Evolutionary conservation across 2,113 vertebrate species (phyloP).

Genomic region (Dolichallabes microphthalmus): DNA sequence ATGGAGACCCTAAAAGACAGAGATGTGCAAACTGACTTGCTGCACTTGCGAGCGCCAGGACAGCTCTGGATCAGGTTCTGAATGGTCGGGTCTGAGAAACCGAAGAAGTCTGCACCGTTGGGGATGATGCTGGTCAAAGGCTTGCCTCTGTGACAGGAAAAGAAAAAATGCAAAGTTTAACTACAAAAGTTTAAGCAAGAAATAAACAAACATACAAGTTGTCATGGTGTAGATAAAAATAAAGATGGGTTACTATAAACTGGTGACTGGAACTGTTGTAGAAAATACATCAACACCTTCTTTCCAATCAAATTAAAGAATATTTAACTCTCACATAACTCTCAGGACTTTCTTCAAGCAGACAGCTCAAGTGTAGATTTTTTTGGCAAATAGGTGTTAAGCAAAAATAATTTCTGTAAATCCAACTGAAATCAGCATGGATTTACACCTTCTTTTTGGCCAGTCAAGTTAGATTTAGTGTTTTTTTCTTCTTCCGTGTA

Average conservation of each 20-base stretch:
- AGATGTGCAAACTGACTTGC: constrained; percentile 69
- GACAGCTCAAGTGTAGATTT: neutral
- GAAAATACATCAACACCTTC: neutral
- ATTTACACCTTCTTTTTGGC: no score
- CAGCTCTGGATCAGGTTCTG: constrained; percentile 90
- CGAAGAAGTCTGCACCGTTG: constrained; percentile 86
- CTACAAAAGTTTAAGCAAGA: neutral
- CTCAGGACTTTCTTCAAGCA: neutral
- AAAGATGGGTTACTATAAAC: no score
- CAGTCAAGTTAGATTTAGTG: no score
- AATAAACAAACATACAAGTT: neutral
- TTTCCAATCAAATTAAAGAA: neutral
- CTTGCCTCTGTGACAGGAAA: constrained; percentile 68
- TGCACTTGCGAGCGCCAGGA: constrained; percentile 84
- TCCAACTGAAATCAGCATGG: neutral
- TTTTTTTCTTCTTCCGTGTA: no score
- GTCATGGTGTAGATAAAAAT: neutral
- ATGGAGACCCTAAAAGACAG: no score
- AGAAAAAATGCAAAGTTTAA: neutral
- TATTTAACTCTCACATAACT: neutral
- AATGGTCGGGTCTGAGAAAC: constrained; percentile 85
- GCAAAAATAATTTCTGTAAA: neutral
- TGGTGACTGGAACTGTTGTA: no score
- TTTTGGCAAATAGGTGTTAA: neutral
- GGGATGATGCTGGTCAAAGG: constrained; percentile 68